These are phyloP conservation scores for Betta splendens DNA, from an alignment of 2,797 vertebrate genomes.

Conservation along the genomic window DNA sequence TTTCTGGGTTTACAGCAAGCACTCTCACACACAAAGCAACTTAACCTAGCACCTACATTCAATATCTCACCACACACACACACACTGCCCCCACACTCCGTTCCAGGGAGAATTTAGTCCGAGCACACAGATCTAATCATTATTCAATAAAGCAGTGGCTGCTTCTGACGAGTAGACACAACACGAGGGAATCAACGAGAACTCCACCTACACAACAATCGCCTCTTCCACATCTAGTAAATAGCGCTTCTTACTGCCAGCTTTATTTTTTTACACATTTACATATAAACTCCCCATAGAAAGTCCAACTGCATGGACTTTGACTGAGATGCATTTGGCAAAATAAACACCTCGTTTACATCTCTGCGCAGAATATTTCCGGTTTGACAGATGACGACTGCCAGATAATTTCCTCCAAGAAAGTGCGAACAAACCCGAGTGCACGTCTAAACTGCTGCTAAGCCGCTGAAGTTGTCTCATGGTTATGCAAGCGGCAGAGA, in stretches of 20 bases:
- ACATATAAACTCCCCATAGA: neutral
- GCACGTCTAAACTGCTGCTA: constrained; percentile 4
- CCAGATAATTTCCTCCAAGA: constrained; percentile 1
- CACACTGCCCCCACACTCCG: constrained; percentile 9
- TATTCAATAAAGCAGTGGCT: constrained; percentile 36
- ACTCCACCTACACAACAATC: constrained; percentile 17
- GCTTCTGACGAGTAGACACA: constrained; percentile 29
- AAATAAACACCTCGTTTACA: neutral
- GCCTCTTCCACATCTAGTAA: constrained; percentile 14
- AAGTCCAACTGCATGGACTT: neutral
- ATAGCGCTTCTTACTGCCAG: neutral
- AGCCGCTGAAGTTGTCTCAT: neutral
- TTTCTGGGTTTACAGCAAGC: constrained; percentile 3
- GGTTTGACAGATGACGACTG: constrained; percentile 22
- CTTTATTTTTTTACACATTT: constrained; percentile 7
- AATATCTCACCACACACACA: constrained; percentile 1
- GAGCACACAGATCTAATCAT: constrained; percentile 40
- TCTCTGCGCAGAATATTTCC: neutral
- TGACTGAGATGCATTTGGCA: neutral
- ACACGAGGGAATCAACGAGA: constrained; percentile 8
- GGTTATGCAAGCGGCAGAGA: neutral
- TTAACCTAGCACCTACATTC: constrained; percentile 29
- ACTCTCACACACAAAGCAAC: neutral
- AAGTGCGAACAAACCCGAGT: neutral
- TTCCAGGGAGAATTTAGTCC: constrained; percentile 28